A percentile compares a stretch with the other conserved stretches of the same genome.
Evolutionary conservation across 1,140 invertebrate species (phyloP).

Genomic region (Macrosteles quadrilineatus): DNA sequence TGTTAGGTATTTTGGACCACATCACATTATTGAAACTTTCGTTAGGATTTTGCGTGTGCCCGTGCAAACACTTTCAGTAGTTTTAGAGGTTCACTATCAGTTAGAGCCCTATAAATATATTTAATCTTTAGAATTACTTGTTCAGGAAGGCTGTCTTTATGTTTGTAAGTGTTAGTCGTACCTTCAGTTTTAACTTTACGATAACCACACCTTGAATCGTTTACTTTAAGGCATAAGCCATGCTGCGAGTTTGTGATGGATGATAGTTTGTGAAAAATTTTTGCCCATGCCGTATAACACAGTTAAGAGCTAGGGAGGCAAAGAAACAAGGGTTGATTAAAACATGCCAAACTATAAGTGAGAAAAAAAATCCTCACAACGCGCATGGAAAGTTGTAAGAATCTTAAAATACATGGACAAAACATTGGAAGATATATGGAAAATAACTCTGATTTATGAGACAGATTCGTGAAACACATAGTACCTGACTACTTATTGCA

Average conservation of each 20-base stretch:
- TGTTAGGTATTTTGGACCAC: neutral
- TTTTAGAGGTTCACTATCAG: neutral
- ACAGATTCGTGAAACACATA: too few relatives aligned
- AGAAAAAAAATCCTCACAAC: too few relatives aligned
- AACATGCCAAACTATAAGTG: too few relatives aligned
- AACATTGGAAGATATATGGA: too few relatives aligned
- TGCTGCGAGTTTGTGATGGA: conserved; percentile 38
- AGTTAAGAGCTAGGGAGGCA: too few relatives aligned
- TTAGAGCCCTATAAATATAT: neutral
- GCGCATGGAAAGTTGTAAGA: too few relatives aligned
- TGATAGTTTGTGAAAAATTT: conserved; percentile 32
- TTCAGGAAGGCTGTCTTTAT: neutral
- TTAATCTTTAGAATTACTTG: too few relatives aligned
- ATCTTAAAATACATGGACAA: too few relatives aligned
- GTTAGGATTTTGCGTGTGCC: neutral
- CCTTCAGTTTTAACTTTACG: neutral
- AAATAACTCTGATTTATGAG: too few relatives aligned
- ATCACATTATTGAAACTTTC: neutral
- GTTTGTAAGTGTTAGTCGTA: neutral
- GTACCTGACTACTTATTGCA: too few relatives aligned
- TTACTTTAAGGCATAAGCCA: conserved; percentile 34
- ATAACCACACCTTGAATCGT: conserved; percentile 37
- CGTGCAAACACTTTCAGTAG: conserved; percentile 1
- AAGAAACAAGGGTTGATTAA: too few relatives aligned
- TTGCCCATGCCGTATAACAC: too few relatives aligned